phyloP scores from a whole-genome alignment of 2,113 vertebrate species.

The Drymodes brunneopygia region DNA sequence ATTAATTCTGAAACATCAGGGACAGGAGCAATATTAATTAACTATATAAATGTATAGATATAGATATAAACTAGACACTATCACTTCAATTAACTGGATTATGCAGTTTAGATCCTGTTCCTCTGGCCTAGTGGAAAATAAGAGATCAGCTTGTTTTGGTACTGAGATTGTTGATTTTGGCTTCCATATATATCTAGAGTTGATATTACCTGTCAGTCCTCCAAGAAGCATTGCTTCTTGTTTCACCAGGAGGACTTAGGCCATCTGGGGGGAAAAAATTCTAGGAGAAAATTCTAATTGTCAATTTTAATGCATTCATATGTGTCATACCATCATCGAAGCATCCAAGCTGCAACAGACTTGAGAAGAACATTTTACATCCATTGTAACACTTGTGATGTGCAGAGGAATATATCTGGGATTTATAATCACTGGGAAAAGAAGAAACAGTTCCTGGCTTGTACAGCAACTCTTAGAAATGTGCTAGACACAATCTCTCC shows the following conservation, averaged over 20 bases:
- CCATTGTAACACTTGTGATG: not conserved
- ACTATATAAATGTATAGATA: too few relatives aligned
- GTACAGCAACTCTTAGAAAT: not conserved
- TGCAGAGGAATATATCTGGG: not conserved
- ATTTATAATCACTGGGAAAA: not conserved
- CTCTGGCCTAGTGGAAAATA: not conserved
- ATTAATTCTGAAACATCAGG: not conserved
- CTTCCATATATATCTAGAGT: not conserved
- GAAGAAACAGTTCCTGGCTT: not conserved
- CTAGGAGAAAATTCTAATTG: not conserved
- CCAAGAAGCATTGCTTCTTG: not conserved
- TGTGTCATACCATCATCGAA: not conserved
- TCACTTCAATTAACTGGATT: not conserved
- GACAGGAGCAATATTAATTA: not conserved
- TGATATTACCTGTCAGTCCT: not conserved
- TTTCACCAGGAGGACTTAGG: not conserved
- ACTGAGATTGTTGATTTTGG: not conserved
- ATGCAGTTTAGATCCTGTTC: not conserved
- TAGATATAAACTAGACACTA: not conserved
- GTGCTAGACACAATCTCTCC: not conserved
- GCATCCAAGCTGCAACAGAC: not conserved
- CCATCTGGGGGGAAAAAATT: not conserved
- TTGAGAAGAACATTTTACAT: not conserved
- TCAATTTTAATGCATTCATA: not conserved
- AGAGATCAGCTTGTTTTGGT: not conserved